These are phyloP conservation scores for Mantis religiosa DNA, from an alignment of 2,888 invertebrate species.

Conservation along the genomic window DNA sequence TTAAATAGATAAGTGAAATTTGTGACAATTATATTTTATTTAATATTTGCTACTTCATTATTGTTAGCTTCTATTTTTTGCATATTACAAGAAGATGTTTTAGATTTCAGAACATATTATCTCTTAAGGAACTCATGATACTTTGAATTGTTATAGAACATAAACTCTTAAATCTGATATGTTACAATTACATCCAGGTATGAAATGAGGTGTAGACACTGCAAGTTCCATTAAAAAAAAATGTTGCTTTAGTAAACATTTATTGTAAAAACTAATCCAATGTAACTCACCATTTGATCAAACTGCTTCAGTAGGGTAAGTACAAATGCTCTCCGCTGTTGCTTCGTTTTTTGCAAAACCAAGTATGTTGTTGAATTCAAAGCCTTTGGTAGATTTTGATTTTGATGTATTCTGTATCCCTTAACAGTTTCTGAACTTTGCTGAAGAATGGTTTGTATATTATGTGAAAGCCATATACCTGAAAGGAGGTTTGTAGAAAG, in stretches of 20 bases:
- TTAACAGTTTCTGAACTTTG: constrained; percentile 40
- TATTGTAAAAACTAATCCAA: neutral
- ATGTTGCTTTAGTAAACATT: neutral
- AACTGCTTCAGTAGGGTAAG: constrained; percentile 50
- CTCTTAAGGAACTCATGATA: no score
- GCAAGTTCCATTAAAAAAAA: no score
- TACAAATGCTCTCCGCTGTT: constrained; percentile 51
- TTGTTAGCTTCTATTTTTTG: no score
- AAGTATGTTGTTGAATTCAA: constrained; percentile 53
- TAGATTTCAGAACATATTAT: no score
- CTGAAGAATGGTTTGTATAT: constrained; percentile 34
- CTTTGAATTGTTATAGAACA: no score
- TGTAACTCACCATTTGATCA: constrained; percentile 37
- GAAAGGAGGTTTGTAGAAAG: constrained; percentile 54
- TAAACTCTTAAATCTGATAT: no score
- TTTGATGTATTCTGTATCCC: constrained; percentile 31
- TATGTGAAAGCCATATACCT: constrained; percentile 52
- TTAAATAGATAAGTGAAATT: no score
- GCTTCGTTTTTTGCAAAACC: constrained; percentile 51
- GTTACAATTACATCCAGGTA: no score
- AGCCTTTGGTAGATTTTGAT: constrained; percentile 35
- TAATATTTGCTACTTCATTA: no score
- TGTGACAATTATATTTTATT: no score
- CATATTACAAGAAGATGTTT: no score
- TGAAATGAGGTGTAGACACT: no score